Percentiles rank a stretch among this genome's conserved stretches.
These are phyloP conservation scores for Channa argus DNA, from an alignment of 2,113 vertebrate species.

Conservation along the genomic window DNA sequence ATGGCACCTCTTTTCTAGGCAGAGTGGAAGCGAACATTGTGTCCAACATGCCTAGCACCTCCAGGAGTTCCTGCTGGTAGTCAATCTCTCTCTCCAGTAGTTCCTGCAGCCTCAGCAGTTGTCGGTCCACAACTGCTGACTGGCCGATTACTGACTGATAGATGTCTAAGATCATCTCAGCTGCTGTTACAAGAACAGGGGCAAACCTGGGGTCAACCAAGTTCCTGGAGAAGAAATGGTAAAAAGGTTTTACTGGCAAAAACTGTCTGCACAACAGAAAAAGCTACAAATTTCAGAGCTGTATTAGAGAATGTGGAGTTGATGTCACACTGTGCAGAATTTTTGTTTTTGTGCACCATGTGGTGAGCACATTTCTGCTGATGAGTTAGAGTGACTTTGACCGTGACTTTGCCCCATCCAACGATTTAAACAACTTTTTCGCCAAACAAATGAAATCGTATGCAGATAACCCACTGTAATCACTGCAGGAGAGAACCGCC, in stretches of 20 bases:
- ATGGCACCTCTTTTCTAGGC: conserved; percentile 77
- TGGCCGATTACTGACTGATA: conserved; percentile 89
- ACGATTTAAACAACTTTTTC: too few species aligned
- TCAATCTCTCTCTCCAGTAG: conserved; percentile 91
- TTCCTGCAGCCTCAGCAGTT: conserved; percentile 90
- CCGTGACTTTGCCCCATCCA: too few species aligned
- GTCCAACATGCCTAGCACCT: conserved; percentile 97
- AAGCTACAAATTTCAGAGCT: neutral
- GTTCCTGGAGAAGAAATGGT: conserved; percentile 79
- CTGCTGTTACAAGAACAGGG: conserved; percentile 85
- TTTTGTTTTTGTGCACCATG: too few species aligned
- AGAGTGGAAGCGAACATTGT: conserved; percentile 92
- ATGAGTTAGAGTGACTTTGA: too few species aligned
- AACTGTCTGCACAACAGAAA: neutral
- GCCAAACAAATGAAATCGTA: too few species aligned
- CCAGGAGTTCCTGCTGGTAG: conserved; percentile 92
- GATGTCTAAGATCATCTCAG: conserved; percentile 92
- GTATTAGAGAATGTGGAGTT: too few species aligned
- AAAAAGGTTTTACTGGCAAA: neutral
- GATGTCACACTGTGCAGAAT: too few species aligned
- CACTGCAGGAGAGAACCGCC: too few species aligned
- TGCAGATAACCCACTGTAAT: too few species aligned
- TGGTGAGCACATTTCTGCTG: too few species aligned
- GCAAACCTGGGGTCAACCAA: conserved; percentile 91
- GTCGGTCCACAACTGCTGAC: conserved; percentile 90